Evolutionary conservation across 2,113 vertebrate genomes (phyloP).

Genomic region (Prochilodus magdalenae): DNA sequence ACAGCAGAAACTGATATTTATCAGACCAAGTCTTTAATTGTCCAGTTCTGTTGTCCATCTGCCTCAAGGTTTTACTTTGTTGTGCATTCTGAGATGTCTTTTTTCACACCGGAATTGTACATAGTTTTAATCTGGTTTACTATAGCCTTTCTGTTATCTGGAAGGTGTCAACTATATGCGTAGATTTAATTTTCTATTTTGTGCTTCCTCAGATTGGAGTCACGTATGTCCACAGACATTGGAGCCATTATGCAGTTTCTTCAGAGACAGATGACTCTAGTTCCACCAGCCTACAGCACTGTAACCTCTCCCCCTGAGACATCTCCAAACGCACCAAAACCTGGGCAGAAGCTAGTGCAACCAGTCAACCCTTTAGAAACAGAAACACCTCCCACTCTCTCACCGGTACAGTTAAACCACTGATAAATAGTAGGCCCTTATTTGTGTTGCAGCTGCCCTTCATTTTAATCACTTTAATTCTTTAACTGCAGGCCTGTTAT

Average conservation of each 20-base stretch:
- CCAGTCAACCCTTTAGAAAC: slow-evolving; percentile 59
- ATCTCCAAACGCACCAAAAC: slow-evolving; percentile 46
- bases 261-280: slow-evolving; percentile 78
- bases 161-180: no score
- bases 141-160: no score
- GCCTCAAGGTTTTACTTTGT: no score
- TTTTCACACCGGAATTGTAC: no score
- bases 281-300: slow-evolving; percentile 86
- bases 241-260: slow-evolving; percentile 84
- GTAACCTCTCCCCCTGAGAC: slow-evolving; percentile 74
- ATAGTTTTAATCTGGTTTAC: no score
- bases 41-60: no score
- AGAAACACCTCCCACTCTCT: slow-evolving; percentile 52
- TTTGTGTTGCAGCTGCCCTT: not conserved
- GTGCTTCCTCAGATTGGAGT: slow-evolving; percentile 78
- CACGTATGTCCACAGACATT: slow-evolving; percentile 81
- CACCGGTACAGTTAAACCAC: slow-evolving; percentile 17
- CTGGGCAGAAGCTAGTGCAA: slow-evolving; percentile 53
- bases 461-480: not conserved
- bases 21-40: no score
- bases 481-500: not conserved
- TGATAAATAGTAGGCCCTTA: not conserved
- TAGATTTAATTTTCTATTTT: slow-evolving; percentile 4
- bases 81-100: no score
- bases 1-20: no score